A percentile compares a stretch with the other conserved stretches of the same genome.
phyloP scores from a whole-genome alignment of 2,113 vertebrate genomes.

The Girardinichthys multiradiatus region DNA sequence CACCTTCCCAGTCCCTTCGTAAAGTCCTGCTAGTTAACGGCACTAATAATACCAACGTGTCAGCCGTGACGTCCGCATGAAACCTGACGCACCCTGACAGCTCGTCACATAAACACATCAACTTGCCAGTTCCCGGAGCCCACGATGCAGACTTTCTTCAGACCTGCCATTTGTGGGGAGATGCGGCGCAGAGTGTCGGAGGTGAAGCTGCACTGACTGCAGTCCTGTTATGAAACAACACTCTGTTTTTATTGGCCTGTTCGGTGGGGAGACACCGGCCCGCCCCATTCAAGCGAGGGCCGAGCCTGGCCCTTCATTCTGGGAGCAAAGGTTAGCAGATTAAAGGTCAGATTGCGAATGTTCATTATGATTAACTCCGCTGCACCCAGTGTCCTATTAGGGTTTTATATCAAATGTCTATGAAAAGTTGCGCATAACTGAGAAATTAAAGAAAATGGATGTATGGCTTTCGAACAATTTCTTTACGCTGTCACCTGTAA shows the following conservation, averaged over 20 bases:
- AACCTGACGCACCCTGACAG: background rate
- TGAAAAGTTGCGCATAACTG: too few species aligned
- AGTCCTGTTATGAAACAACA: conserved; percentile 51
- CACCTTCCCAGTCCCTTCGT: background rate
- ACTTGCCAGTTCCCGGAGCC: conserved; percentile 97
- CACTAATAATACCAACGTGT: conserved; percentile 6
- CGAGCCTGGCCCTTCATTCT: conserved; percentile 20
- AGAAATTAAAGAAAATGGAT: too few species aligned
- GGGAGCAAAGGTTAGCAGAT: conserved; percentile 32
- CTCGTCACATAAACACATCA: background rate
- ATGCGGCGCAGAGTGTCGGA: background rate
- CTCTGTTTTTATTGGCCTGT: conserved; percentile 62
- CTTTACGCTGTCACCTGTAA: too few species aligned
- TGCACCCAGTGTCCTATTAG: too few species aligned
- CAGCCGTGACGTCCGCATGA: background rate
- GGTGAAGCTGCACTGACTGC: conserved; percentile 15
- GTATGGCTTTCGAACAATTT: too few species aligned
- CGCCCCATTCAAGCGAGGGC: conserved; percentile 43
- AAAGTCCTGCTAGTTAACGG: conserved; percentile 14
- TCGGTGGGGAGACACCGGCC: conserved; percentile 43
- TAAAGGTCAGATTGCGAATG: conserved; percentile 40
- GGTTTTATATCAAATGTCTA: too few species aligned
- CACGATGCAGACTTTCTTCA: conserved; percentile 90
- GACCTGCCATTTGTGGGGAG: conserved; percentile 71
- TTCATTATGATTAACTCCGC: conserved; percentile 6